A percentile compares a stretch with the other conserved stretches of the same genome.
phyloP scores from a whole-genome alignment of 2,113 vertebrate genomes.

The Panthera tigris region DNA sequence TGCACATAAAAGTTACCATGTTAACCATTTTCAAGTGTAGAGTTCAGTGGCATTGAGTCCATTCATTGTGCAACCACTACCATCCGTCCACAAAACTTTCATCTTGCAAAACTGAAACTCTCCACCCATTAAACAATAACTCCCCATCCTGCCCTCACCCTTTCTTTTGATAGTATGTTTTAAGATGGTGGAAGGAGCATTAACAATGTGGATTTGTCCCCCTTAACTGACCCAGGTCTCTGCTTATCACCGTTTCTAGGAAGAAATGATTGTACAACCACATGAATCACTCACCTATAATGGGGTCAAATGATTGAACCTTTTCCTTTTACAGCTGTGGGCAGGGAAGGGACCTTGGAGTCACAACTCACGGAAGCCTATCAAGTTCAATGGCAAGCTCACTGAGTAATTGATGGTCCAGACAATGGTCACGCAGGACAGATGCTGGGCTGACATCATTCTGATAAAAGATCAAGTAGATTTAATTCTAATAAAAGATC shows the following conservation, averaged over 20 bases:
- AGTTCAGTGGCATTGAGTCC: background rate
- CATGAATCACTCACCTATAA: background rate
- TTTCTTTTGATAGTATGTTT: background rate
- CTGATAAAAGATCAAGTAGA: background rate
- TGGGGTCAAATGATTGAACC: background rate
- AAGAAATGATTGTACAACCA: background rate
- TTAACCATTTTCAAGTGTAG: background rate
- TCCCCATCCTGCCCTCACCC: background rate
- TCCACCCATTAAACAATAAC: background rate
- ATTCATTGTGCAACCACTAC: too few species aligned
- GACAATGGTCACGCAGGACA: background rate
- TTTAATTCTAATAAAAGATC: background rate
- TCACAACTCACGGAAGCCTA: background rate
- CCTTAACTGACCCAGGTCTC: background rate
- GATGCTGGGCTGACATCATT: background rate
- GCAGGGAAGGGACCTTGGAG: background rate
- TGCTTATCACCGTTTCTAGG: conserved; percentile 22
- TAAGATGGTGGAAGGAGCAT: background rate
- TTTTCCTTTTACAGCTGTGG: background rate
- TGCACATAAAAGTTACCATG: background rate
- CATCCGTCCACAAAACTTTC: background rate
- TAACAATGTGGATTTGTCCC: background rate
- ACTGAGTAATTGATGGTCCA: background rate
- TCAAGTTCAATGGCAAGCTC: conserved; percentile 6
- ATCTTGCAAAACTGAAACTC: background rate